Conservation (phyloP, 2,797 vertebrate genomes). For the Siniperca obscura region DNA sequence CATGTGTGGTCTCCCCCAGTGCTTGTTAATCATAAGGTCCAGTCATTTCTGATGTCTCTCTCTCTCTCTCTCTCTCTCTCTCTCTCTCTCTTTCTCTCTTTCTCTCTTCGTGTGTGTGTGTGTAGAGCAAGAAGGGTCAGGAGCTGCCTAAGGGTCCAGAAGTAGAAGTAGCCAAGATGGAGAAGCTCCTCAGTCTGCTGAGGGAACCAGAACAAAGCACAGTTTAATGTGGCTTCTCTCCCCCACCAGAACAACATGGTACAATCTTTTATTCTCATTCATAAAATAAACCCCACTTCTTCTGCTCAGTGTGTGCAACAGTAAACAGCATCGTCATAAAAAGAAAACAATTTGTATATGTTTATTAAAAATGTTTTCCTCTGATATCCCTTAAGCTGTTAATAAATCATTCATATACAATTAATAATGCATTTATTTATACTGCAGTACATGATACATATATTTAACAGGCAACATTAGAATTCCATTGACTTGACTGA, state of each 20-base stretch:
- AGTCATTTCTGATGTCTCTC: slow-evolving; percentile 13
- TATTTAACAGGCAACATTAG: slow-evolving; percentile 42
- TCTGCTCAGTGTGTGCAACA: slow-evolving; percentile 11
- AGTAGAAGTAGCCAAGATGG: slow-evolving; percentile 91
- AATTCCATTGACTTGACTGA: slow-evolving; percentile 26
- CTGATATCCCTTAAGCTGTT: slow-evolving; percentile 16
- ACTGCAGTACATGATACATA: slow-evolving; percentile 30
- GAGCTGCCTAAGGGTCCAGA: slow-evolving; percentile 89
- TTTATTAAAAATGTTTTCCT: slow-evolving; percentile 54
- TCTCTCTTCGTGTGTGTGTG: slow-evolving; percentile 23
- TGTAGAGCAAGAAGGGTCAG: slow-evolving; percentile 92
- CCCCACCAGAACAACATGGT: slow-evolving; percentile 1
- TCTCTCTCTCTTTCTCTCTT: neutral
- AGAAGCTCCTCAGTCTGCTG: slow-evolving; percentile 90
- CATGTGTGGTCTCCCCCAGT: slow-evolving; percentile 23
- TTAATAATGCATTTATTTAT: slow-evolving; percentile 43
- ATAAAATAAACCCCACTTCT: neutral
- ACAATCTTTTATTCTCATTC: slow-evolving; percentile 16
- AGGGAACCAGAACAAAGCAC: slow-evolving; percentile 61
- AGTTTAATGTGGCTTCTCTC: slow-evolving; percentile 13
- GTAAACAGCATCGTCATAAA: slow-evolving; percentile 18
- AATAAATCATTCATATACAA: slow-evolving; percentile 44
- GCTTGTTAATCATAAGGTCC: slow-evolving; percentile 30
- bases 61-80: neutral
- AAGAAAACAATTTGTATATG: slow-evolving; percentile 30